Percentiles rank a stretch among this genome's conserved stretches.
Evolutionary conservation across 2,113 vertebrate genomes (phyloP).

Genomic region (Burhinus oedicnemus): DNA sequence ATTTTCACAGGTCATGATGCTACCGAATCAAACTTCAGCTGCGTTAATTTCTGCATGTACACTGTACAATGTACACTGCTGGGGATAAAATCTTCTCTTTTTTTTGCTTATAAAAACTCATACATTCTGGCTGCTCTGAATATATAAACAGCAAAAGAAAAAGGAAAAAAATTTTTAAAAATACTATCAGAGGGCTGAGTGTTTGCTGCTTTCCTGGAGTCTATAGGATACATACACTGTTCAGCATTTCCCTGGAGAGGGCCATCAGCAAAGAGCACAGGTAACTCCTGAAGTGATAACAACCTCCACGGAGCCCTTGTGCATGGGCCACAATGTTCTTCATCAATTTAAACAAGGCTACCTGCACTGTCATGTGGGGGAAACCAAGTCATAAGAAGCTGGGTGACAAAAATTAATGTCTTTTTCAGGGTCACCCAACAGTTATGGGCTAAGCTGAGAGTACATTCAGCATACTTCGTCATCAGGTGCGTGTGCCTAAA

Average conservation of each 20-base stretch:
- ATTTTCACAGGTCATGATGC: neutral
- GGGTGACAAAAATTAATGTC: neutral
- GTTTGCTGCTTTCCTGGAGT: neutral
- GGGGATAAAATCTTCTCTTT: neutral
- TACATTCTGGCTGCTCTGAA: neutral
- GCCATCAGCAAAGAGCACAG: neutral
- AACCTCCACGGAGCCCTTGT: neutral
- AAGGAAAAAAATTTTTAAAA: neutral
- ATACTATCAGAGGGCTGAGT: neutral
- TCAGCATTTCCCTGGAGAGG: neutral
- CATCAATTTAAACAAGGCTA: neutral
- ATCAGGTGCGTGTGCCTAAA: too few species aligned
- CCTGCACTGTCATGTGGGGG: fast-evolving
- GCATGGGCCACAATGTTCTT: neutral
- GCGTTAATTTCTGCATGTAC: neutral
- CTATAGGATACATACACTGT: neutral
- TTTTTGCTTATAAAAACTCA: neutral
- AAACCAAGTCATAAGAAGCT: neutral
- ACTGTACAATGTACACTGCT: neutral
- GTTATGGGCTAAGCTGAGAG: neutral
- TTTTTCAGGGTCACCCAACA: neutral
- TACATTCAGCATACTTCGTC: neutral
- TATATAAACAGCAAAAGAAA: neutral
- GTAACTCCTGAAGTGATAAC: neutral
- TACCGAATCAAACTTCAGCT: neutral